Percentiles rank a stretch among this genome's conserved stretches.
Evolutionary conservation across 2,888 invertebrate species (phyloP).

Genomic region (Sphaeridia pumilis): DNA sequence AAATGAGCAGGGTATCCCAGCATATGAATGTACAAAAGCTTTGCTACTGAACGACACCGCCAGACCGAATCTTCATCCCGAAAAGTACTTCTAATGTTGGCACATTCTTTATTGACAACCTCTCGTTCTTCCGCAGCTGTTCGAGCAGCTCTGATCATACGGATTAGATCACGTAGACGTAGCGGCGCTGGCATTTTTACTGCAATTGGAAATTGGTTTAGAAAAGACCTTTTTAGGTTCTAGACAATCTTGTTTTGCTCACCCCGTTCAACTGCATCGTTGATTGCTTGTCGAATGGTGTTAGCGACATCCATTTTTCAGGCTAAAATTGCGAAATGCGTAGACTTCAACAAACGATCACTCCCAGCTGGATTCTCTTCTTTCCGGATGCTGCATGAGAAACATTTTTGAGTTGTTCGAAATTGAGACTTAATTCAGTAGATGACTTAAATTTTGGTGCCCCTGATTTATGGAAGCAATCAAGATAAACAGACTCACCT

Average conservation of each 20-base stretch:
- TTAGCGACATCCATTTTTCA: slow-evolving; percentile 36
- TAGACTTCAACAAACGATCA: background rate
- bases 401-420: no score
- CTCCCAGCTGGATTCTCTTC: background rate
- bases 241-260: slow-evolving; percentile 37
- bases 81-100: slow-evolving; percentile 94
- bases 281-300: slow-evolving; percentile 81
- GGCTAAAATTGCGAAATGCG: background rate
- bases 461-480: no score
- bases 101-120: slow-evolving; percentile 99
- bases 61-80: slow-evolving; percentile 98
- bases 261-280: slow-evolving; percentile 90
- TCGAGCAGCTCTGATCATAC: slow-evolving; percentile 94
- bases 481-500: no score
- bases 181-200: slow-evolving; percentile 97
- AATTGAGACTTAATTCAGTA: no score
- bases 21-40: slow-evolving; percentile 99
- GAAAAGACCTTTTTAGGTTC: background rate
- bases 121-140: slow-evolving; percentile 98
- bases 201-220: slow-evolving; percentile 39
- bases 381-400: no score
- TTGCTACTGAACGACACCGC: slow-evolving; percentile 99
- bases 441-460: no score
- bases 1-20: slow-evolving; percentile 99
- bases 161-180: slow-evolving; percentile 89